Evolutionary conservation across 2,888 invertebrate species (phyloP), one percentile per base, ranked within the genome.

Genomic region (Proisotoma minuta): DNA sequence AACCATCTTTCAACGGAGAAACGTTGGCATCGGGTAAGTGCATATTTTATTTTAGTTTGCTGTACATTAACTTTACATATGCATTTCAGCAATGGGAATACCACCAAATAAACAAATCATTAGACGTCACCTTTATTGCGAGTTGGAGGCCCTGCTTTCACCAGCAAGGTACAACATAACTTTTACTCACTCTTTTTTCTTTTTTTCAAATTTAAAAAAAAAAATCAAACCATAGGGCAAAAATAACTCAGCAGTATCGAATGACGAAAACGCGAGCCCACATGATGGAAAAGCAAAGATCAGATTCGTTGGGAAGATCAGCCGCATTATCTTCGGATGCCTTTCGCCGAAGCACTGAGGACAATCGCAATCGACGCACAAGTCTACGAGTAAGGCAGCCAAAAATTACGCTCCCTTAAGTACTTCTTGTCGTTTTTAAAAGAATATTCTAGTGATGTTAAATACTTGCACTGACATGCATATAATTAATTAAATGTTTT

Each of bases 91-190:
- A 1, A 82, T 93, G 68, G 93, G 92, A 59, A 93, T 95, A 75
- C 93, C 94, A 48, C 88, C 91, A 18, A 89, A 91, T 34, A 93
- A 94, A 78, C 91, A 91, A 77, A 94, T 95, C 79, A 91, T 96
- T 74, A 83, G 94, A 75, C 83, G 94, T 75, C 95, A 96, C 80
- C 83, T 96, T 70, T 86, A 89, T 67, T 89, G 92, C 3, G 94
- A 95, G 82, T 84, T 95, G 75, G 93, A 94, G 79, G 87, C 89
- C 57, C 84, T 96, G 74, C 85, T 95, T 72, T 85, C 91, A 77
- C 94, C 95, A 74, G 93, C 95, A 78, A 91, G 95, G 94, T 91
- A 81, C 76, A 60, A 57, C 29, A n/a, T 47, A 8, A 27, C 20
- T 57, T 40, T 5, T 8, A 20, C n/a, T n/a, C 12, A 40, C 39